phyloP scores from a whole-genome alignment of 2,888 invertebrate genomes.

The Caenorhabditis doughertyi region DNA sequence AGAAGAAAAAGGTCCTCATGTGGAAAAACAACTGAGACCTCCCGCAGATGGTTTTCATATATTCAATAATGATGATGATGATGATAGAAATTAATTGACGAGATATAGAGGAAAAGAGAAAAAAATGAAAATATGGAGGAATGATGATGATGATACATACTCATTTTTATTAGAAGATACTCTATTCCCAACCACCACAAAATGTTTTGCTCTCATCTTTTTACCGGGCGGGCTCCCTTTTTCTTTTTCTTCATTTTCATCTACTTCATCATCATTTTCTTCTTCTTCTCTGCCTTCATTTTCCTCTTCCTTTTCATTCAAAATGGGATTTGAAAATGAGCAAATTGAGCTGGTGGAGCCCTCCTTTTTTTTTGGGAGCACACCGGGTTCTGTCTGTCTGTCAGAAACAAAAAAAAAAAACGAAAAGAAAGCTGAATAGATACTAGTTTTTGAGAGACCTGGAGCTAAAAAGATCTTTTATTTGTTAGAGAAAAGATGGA shows the following conservation, averaged over 20 bases:
- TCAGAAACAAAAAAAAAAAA: conserved; percentile 10
- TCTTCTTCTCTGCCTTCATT: conserved; percentile 10
- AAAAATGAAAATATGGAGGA: neutral
- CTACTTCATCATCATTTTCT: neutral
- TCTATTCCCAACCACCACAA: neutral
- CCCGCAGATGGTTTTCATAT: neutral
- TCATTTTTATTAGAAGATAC: conserved; percentile 45
- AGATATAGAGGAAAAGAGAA: neutral
- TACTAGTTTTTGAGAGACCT: neutral
- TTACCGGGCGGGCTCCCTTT: conserved; percentile 17
- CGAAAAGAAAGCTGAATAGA: too few species aligned
- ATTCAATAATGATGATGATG: neutral
- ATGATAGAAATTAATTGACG: neutral
- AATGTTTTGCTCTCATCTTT: conserved; percentile 42
- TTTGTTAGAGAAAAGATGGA: neutral
- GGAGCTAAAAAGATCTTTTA: neutral
- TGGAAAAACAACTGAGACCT: conserved; percentile 23
- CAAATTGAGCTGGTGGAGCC: conserved; percentile 57
- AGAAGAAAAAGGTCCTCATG: neutral
- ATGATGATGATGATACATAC: conserved; percentile 26
- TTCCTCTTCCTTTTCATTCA: conserved; percentile 53
- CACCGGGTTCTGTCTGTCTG: conserved; percentile 40
- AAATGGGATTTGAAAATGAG: conserved; percentile 65
- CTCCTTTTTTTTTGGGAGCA: conserved; percentile 6
- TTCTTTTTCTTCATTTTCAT: neutral